A percentile compares a stretch with the other conserved stretches of the same genome.
phyloP scores from a whole-genome alignment of 2,113 vertebrate species.

The Sakesphorus luctuosus region DNA sequence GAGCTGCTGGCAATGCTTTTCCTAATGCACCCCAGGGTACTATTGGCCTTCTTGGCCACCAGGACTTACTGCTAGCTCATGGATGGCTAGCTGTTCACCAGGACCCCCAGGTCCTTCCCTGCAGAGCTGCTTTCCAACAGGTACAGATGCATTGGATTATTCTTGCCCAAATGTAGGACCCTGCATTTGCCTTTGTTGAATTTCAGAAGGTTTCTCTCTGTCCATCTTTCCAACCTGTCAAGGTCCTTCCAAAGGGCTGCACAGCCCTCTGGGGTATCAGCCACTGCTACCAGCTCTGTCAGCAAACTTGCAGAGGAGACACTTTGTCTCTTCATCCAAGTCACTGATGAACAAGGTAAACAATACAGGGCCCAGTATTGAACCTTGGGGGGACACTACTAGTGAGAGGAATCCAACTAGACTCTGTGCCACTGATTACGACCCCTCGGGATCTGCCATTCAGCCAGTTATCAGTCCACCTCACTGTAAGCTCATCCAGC shows the following conservation, averaged over 20 bases:
- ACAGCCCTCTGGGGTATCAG: fast-evolving
- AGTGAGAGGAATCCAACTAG: neutral
- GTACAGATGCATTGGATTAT: neutral
- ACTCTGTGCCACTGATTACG: neutral
- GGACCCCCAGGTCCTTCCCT: neutral
- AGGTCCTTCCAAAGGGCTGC: neutral
- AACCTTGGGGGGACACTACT: neutral
- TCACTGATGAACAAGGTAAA: neutral
- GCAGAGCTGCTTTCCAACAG: neutral
- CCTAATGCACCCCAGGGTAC: fast-evolving
- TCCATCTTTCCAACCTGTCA: fast-evolving
- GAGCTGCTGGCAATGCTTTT: neutral
- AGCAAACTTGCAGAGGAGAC: neutral
- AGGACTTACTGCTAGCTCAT: neutral
- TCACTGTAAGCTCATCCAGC: neutral
- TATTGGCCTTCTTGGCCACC: neutral
- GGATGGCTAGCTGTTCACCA: neutral
- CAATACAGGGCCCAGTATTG: neutral
- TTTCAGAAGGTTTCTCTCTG: neutral
- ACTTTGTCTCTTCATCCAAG: neutral
- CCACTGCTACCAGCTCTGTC: neutral
- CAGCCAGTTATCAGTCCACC: neutral
- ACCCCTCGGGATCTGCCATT: neutral
- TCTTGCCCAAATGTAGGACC: neutral
- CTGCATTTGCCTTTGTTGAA: neutral